These are phyloP conservation scores for Temnothorax rugatulus DNA, from an alignment of 2,888 invertebrate genomes.

Conservation along the genomic window DNA sequence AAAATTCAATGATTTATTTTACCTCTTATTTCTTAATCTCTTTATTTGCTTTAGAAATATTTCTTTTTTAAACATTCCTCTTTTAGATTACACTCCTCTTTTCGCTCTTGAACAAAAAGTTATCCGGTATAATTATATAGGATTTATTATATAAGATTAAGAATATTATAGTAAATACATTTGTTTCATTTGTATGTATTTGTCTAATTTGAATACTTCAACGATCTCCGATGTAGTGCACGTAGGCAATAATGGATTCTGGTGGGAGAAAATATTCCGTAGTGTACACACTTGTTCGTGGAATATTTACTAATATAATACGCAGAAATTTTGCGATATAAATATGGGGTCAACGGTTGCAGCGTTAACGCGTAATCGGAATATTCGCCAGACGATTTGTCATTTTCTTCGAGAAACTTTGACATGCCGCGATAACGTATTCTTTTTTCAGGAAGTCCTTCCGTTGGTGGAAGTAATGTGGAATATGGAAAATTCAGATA, in stretches of 20 bases:
- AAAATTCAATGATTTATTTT: neutral
- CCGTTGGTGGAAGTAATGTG: neutral
- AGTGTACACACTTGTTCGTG: neutral
- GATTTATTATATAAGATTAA: neutral
- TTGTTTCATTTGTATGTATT: neutral
- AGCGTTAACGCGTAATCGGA: slow-evolving; percentile 4
- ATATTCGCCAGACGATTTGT: neutral
- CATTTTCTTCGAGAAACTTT: slow-evolving; percentile 4
- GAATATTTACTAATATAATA: slow-evolving; percentile 13
- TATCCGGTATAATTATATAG: neutral
- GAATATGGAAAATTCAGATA: neutral
- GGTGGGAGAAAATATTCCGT: neutral
- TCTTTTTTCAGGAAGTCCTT: neutral
- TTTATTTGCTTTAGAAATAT: neutral
- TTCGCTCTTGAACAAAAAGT: neutral
- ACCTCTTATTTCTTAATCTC: neutral
- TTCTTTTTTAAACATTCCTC: neutral
- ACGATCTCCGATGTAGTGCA: neutral
- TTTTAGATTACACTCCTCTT: neutral
- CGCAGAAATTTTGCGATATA: slow-evolving; percentile 16
- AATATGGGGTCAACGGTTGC: slow-evolving; percentile 12
- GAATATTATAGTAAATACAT: neutral
- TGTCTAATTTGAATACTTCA: neutral
- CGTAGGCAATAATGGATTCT: neutral
- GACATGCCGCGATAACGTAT: neutral